Conservation (phyloP, 2,797 vertebrate genomes). For the Pelodytes ibericus region DNA sequence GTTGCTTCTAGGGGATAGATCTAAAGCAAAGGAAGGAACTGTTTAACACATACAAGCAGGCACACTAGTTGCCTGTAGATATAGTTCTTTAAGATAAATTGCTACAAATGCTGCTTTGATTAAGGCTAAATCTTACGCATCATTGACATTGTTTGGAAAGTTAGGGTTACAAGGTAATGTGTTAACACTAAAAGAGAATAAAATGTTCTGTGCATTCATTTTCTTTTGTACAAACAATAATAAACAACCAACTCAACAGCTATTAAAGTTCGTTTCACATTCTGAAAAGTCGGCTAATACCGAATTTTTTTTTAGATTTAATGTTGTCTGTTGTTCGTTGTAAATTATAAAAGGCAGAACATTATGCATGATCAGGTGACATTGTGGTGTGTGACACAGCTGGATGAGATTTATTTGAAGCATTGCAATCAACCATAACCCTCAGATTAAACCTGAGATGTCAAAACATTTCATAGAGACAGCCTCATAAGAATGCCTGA, state of each 20-base stretch:
- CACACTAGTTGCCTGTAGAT: constrained; percentile 17
- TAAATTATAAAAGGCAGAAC: background rate
- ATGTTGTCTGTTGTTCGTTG: background rate
- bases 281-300: background rate
- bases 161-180: constrained; percentile 35
- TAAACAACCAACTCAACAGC: constrained; percentile 23
- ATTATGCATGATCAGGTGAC: background rate
- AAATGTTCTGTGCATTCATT: constrained; percentile 11
- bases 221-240: constrained; percentile 31
- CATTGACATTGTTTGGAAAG: constrained; percentile 38
- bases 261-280: background rate
- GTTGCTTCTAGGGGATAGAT: constrained; percentile 48
- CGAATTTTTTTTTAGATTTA: constrained; percentile 18
- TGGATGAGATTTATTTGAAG: constrained; percentile 9
- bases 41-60: constrained; percentile 48
- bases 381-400: background rate
- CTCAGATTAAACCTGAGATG: constrained; percentile 1
- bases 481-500: background rate
- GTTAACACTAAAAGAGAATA: constrained; percentile 27
- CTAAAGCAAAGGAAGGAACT: constrained; percentile 51
- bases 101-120: constrained; percentile 38
- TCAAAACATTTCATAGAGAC: background rate
- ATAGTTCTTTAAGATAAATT: constrained; percentile 25
- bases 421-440: background rate
- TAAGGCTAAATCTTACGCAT: constrained; percentile 3